These are phyloP conservation scores for Ochotona princeps DNA, from an alignment of 2,113 vertebrate species.

Conservation along the genomic window DNA sequence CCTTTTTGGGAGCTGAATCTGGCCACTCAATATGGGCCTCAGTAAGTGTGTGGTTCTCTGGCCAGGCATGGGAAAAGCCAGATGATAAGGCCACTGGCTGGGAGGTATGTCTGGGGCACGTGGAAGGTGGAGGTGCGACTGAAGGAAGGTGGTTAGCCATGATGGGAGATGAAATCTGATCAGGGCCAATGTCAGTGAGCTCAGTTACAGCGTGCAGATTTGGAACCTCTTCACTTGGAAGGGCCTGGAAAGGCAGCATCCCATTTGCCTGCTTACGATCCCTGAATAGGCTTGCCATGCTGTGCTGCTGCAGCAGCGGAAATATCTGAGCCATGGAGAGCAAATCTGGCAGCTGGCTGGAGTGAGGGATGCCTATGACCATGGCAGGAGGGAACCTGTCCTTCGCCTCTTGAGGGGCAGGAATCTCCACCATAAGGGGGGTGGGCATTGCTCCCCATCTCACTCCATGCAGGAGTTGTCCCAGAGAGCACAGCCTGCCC, in stretches of 20 bases:
- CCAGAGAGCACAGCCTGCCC: conserved; percentile 53
- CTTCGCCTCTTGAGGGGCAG: background rate
- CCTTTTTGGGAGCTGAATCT: conserved; percentile 62
- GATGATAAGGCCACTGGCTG: background rate
- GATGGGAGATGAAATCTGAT: background rate
- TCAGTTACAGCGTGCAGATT: conserved; percentile 28
- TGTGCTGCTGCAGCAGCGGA: conserved; percentile 13
- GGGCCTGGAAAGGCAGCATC: background rate
- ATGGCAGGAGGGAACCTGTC: background rate
- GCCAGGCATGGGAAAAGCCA: background rate
- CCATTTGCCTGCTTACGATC: conserved; percentile 30
- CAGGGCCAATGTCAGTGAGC: conserved; percentile 46
- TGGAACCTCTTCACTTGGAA: conserved; percentile 13
- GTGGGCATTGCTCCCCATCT: conserved; percentile 15
- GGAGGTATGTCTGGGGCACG: background rate
- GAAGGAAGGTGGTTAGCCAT: conserved; percentile 22
- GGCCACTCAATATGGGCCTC: conserved; percentile 17
- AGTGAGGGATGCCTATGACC: background rate
- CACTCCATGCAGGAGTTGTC: background rate
- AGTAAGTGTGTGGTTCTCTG: conserved; percentile 64
- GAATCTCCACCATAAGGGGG: background rate
- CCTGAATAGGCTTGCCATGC: background rate
- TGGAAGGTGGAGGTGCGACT: rapidly evolving
- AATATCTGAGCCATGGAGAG: background rate
- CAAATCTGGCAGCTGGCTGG: background rate